phyloP scores from a whole-genome alignment of 2,797 vertebrate genomes.

The Eulemur rubriventer region DNA sequence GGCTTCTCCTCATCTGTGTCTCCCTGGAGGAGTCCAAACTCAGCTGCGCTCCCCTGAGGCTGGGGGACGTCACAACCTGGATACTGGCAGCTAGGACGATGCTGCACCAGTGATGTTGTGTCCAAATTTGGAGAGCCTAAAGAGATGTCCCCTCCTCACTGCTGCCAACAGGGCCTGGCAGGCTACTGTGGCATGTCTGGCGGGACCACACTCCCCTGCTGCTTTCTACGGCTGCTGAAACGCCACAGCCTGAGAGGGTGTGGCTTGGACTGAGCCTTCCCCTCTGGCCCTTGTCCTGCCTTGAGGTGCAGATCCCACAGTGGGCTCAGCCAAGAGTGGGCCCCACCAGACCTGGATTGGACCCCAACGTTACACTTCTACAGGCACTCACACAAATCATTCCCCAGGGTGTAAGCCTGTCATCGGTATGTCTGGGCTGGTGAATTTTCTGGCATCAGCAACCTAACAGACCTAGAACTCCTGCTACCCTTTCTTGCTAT shows the following conservation, averaged over 20 bases:
- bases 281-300: neutral
- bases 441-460: neutral
- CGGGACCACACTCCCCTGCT: neutral
- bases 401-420: no score
- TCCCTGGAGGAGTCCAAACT: neutral
- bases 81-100: neutral
- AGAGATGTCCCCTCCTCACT: neutral
- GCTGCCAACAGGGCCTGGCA: neutral
- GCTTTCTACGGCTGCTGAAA: neutral
- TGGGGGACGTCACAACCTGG: no score
- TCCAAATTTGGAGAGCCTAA: no score
- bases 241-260: neutral
- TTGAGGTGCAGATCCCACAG: neutral
- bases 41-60: neutral
- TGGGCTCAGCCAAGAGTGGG: neutral
- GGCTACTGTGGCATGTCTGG: neutral
- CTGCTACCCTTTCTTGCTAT: neutral
- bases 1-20: neutral
- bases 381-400: no score
- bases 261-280: neutral
- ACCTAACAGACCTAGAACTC: no score
- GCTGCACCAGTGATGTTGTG: neutral
- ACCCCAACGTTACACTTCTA: fast-evolving
- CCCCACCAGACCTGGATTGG: neutral
- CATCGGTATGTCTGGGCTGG: no score